Conservation (phyloP, 2,113 vertebrate genomes). For the Aegotheles bennettii region DNA sequence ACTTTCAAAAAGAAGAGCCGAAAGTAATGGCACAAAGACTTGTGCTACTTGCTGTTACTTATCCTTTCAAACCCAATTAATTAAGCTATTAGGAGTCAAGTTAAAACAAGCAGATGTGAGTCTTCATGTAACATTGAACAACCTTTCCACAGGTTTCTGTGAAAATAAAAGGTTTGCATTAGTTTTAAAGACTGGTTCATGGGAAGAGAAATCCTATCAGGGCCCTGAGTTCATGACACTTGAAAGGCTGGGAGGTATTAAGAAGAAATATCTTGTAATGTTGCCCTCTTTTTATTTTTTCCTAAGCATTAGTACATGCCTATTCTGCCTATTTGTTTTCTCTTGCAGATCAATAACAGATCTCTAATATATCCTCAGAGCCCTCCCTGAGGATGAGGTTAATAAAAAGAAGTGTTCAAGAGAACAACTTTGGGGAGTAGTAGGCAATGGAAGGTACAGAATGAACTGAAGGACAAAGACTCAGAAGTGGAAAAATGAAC, state of each 20-base stretch:
- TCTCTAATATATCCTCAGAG: not conserved
- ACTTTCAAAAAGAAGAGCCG: not conserved
- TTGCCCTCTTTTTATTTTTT: not conserved
- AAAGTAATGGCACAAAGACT: not conserved
- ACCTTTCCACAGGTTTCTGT: not conserved
- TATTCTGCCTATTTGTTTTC: not conserved
- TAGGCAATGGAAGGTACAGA: fast-evolving
- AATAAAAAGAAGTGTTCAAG: not conserved
- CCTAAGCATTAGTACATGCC: not conserved
- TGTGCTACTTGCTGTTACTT: not conserved
- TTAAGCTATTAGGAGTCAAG: not conserved
- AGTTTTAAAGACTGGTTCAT: not conserved
- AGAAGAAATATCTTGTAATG: not conserved
- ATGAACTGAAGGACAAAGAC: not conserved
- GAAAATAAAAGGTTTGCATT: not conserved
- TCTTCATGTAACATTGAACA: not conserved
- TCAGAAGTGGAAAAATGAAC: not conserved
- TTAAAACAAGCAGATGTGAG: not conserved
- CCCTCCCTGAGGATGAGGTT: not conserved
- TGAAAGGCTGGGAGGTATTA: not conserved
- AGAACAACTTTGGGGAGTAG: fast-evolving
- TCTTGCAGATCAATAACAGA: not conserved
- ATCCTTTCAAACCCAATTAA: not conserved
- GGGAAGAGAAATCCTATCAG: not conserved
- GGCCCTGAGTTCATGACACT: not conserved